A percentile compares a stretch with the other conserved stretches of the same genome.
Conservation (phyloP, 2,113 vertebrate species). For the Myiagra hebetior region DNA sequence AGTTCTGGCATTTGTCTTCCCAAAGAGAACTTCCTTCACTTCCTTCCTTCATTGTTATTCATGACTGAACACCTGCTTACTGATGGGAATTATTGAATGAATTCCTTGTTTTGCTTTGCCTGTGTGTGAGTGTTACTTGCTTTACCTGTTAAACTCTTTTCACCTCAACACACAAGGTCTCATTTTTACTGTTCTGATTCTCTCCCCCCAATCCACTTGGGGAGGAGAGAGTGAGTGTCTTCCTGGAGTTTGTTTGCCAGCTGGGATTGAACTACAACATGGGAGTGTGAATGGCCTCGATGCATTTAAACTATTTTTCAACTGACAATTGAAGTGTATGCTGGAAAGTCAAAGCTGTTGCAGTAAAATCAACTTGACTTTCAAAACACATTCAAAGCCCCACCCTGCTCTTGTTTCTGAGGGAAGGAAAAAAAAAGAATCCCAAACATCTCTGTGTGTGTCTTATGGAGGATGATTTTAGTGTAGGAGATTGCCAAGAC, state of each 20-base stretch:
- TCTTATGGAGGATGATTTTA: background rate
- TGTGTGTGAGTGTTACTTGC: background rate
- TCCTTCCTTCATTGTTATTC: background rate
- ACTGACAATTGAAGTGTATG: background rate
- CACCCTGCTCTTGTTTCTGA: background rate
- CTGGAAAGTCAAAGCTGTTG: background rate
- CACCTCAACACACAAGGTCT: background rate
- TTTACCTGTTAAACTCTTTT: background rate
- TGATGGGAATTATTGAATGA: background rate
- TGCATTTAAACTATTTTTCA: slow-evolving; percentile 10
- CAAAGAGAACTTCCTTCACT: background rate
- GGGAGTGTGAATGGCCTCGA: background rate
- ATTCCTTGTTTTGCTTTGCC: background rate
- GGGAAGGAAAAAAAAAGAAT: background rate
- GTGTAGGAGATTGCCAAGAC: background rate
- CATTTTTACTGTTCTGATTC: background rate
- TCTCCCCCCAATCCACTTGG: background rate
- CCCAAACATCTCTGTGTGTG: background rate
- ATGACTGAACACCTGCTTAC: background rate
- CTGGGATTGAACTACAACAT: background rate
- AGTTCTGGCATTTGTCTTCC: background rate
- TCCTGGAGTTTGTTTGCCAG: background rate
- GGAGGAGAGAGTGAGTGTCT: background rate
- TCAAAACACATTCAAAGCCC: background rate
- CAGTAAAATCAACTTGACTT: background rate